Evolutionary conservation across 2,113 vertebrate species (phyloP), one percentile per base, ranked within the genome.

Genomic region (Todiramphus saurophagus): DNA sequence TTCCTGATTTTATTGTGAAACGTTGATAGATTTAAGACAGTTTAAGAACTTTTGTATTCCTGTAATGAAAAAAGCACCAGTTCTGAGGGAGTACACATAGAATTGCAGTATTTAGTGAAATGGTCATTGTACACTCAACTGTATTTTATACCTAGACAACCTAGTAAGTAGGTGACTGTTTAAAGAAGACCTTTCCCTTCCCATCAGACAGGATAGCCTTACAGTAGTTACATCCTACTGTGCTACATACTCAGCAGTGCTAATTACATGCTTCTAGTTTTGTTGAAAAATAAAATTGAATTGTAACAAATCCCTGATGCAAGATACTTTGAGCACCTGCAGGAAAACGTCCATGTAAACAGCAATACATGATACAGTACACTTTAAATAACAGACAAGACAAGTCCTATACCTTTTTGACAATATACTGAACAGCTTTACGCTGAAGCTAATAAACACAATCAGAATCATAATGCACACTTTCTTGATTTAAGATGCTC

Each of bases 231-330:
- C 11, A 80, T 67, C 89, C 86, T 94, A 93, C 83, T 95, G 78
- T 92, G 84, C 89, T 95, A 95, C 88, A 74, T 83, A 87, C 30
- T 62, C 69, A 94, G 76, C 83, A 84, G 68, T 84, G 77, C 83
- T 91, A 97, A 81, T 92, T 94, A 89, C 97, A 95, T 95, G 93
- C 96, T 97, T 93, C 94, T 86, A 80, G 37, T 92, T 81, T 55
- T 83, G 75, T 62, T 97, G 96, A 96, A 97, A 97, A 98, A 96
- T 97, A 96, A 97, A 96, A 96, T 33, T 95, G 89, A 95, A 87
- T 94, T 93, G 89, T 93, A 97, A 93, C 97, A 97, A 97, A 96
- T 98, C 98, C 98, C 98, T 98, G 98, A 98, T 92, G 96, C 94
- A 92, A 98, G 98, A 97, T 96, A 95, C 96, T 96, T 94, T 31